These are phyloP conservation scores for Drosophila nr. medialis DNA, from an alignment of 2,888 invertebrate species.

Conservation along the genomic window DNA sequence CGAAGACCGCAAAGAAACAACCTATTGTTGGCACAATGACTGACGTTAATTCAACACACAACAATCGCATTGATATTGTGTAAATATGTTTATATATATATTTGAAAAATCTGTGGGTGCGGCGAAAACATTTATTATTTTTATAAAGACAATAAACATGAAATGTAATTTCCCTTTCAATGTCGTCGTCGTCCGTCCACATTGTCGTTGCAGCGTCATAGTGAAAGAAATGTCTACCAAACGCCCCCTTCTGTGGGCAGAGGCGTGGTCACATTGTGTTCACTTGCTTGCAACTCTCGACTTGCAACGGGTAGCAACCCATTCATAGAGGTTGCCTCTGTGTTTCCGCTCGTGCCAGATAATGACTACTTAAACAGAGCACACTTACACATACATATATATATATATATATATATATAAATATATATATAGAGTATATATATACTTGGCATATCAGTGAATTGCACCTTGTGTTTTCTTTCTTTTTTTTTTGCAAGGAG, in stretches of 20 bases:
- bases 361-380: slow-evolving; percentile 74
- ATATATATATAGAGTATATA: slow-evolving; percentile 19
- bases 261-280: slow-evolving; percentile 48
- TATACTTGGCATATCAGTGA: slow-evolving; percentile 44
- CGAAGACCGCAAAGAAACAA: slow-evolving; percentile 1
- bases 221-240: slow-evolving; percentile 42
- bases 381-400: slow-evolving; percentile 18
- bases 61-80: neutral
- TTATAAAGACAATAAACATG: slow-evolving; percentile 76
- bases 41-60: slow-evolving; percentile 3
- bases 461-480: slow-evolving; percentile 50
- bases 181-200: slow-evolving; percentile 52
- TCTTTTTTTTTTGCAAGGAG: slow-evolving; percentile 11
- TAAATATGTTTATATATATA: neutral
- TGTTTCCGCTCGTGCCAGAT: slow-evolving; percentile 73
- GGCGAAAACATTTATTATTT: slow-evolving; percentile 63
- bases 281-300: slow-evolving; percentile 40
- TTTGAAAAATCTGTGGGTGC: slow-evolving; percentile 19
- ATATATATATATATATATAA: neutral
- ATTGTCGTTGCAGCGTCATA: slow-evolving; percentile 34
- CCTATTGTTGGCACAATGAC: slow-evolving; percentile 2
- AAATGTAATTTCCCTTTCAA: slow-evolving; percentile 80
- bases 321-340: slow-evolving; percentile 68
- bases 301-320: slow-evolving; percentile 35
- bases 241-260: neutral